Evolutionary conservation across 64 coral and sea anemone genomes (phyloP).

Genomic region (Dendrophyllia cribrosa): DNA sequence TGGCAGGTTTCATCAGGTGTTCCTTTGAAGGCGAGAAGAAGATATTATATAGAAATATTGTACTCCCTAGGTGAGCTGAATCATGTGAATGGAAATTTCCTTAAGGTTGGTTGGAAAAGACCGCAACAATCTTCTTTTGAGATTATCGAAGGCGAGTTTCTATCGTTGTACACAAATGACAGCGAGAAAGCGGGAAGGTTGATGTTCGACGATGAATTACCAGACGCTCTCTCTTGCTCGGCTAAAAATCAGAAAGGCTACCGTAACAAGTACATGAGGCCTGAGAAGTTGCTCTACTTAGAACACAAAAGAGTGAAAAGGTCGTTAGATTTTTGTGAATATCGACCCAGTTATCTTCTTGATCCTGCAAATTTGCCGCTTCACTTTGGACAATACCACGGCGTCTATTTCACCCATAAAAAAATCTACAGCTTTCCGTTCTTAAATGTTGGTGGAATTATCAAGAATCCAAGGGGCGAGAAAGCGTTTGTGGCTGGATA

Average conservation of each 20-base stretch:
- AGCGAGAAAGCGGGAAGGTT: no score
- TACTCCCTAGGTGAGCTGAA: not conserved
- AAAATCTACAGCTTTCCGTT: not conserved
- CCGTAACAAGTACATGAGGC: not conserved
- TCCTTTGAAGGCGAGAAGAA: not conserved
- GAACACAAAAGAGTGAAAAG: not conserved
- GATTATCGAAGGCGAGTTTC: not conserved
- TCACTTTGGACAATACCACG: not conserved
- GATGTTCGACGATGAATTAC: not conserved
- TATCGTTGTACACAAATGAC: not conserved
- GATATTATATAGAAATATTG: not conserved
- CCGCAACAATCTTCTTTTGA: not conserved
- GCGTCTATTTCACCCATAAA: not conserved
- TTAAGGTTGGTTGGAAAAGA: not conserved
- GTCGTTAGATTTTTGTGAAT: not conserved
- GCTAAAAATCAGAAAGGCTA: not conserved
- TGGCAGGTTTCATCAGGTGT: not conserved
- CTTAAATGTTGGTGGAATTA: not conserved
- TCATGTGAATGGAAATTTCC: not conserved
- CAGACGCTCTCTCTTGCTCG: not conserved
- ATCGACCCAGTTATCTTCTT: slow-evolving; percentile 9
- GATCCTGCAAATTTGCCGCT: not conserved
- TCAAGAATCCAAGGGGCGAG: not conserved
- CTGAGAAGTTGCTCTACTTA: not conserved
- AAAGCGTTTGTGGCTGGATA: not conserved